These are phyloP conservation scores for Dasysyrphus albostriatus DNA, from an alignment of 2,888 invertebrate genomes.

Conservation along the genomic window DNA sequence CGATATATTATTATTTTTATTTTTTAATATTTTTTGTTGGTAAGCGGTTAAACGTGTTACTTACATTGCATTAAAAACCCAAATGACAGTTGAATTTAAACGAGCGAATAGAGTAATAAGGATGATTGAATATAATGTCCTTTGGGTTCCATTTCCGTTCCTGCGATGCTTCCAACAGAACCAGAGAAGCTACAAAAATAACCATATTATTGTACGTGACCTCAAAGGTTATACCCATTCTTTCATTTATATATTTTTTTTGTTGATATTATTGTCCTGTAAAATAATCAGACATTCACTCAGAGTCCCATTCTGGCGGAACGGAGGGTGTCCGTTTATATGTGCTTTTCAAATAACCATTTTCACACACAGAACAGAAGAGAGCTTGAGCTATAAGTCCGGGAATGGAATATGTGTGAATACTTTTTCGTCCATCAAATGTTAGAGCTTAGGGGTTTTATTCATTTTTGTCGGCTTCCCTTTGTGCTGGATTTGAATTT, in stretches of 20 bases:
- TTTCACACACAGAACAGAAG: background rate
- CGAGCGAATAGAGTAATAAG: conserved; percentile 37
- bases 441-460: conserved; percentile 41
- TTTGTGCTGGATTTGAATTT: conserved; percentile 31
- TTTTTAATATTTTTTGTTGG: background rate
- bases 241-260: conserved; percentile 42
- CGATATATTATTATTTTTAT: background rate
- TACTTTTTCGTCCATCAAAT: conserved; percentile 36
- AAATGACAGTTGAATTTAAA: conserved; percentile 58
- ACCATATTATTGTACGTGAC: conserved; percentile 67
- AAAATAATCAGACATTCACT: conserved; percentile 48
- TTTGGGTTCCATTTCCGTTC: conserved; percentile 22
- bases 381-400: background rate
- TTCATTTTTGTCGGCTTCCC: conserved; percentile 53
- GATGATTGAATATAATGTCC: conserved; percentile 66
- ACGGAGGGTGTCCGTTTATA: background rate
- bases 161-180: background rate
- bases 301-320: background rate
- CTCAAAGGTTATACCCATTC: conserved; percentile 43
- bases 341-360: conserved; percentile 24
- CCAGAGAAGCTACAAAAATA: conserved; percentile 50
- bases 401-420: conserved; percentile 29
- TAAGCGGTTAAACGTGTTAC: conserved; percentile 56
- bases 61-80: conserved; percentile 15
- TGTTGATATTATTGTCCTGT: conserved; percentile 39